phyloP scores from a whole-genome alignment of 2,797 vertebrate species.

The Tapirus indicus region DNA sequence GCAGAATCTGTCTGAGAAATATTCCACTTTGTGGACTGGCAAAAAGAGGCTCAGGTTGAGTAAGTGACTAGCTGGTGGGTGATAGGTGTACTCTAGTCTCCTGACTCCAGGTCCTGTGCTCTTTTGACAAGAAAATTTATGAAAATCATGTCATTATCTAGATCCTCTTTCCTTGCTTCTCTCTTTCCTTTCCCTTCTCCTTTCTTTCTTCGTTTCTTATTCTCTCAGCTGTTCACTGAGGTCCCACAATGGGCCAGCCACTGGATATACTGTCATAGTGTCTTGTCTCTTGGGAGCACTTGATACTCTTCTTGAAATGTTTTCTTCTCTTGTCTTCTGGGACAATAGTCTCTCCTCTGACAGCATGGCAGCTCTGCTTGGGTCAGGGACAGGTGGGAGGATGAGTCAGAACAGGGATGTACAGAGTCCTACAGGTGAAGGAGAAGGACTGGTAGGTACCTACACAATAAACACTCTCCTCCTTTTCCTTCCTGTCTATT shows the following conservation, averaged over 20 bases:
- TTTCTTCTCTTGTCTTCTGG: background rate
- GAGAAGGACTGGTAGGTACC: background rate
- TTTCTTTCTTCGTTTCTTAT: background rate
- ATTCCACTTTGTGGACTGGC: background rate
- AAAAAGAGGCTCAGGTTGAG: background rate
- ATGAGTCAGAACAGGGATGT: fast-evolving
- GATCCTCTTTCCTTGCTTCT: background rate
- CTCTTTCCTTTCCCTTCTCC: background rate
- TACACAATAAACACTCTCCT: background rate
- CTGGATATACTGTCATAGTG: background rate
- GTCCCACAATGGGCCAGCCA: background rate
- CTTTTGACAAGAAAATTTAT: background rate
- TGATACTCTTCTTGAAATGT: background rate
- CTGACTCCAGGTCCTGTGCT: background rate
- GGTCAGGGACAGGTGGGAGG: no score
- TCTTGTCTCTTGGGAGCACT: background rate
- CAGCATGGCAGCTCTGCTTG: background rate
- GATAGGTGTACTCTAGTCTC: background rate
- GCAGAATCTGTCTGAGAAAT: background rate
- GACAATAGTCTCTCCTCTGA: background rate
- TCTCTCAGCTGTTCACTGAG: background rate
- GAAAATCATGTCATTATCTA: background rate
- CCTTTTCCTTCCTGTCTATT: background rate
- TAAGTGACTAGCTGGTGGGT: background rate
- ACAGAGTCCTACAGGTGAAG: background rate